A percentile compares a stretch with the other conserved stretches of the same genome.
phyloP scores from a whole-genome alignment of 2,113 vertebrate species.

The Colistium nudipinnis region DNA sequence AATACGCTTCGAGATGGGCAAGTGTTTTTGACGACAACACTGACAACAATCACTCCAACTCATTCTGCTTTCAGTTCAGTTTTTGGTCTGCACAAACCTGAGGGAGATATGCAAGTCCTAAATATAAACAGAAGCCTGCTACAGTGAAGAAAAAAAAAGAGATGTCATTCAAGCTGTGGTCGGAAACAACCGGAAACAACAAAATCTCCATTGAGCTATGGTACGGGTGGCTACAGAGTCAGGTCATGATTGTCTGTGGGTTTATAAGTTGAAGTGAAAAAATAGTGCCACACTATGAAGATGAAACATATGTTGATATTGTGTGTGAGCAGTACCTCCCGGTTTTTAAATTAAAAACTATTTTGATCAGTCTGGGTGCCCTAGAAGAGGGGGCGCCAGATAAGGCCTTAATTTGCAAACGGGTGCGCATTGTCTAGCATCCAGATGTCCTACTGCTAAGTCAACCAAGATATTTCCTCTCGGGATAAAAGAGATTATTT shows the following conservation, averaged over 20 bases:
- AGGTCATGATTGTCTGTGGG: neutral
- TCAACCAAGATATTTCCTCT: constrained; percentile 50
- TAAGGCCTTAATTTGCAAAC: constrained; percentile 49
- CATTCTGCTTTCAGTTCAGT: neutral
- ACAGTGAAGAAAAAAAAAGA: neutral
- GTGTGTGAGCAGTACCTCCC: neutral
- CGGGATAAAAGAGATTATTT: constrained; percentile 52
- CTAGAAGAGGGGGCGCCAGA: constrained; percentile 24
- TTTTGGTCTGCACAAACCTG: neutral
- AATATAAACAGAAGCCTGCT: neutral
- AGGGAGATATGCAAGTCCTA: neutral
- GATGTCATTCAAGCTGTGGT: neutral
- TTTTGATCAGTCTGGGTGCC: constrained; percentile 39
- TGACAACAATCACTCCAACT: neutral
- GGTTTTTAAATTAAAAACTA: constrained; percentile 29
- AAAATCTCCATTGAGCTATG: neutral
- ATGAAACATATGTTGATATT: neutral
- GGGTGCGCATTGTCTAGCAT: constrained; percentile 57
- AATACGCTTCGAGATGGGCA: neutral
- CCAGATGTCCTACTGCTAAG: constrained; percentile 54
- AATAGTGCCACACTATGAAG: neutral
- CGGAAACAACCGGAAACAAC: neutral
- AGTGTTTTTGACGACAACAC: neutral
- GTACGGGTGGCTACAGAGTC: neutral
- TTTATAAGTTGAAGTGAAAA: neutral